Evolutionary conservation across 1,140 invertebrate genomes (phyloP), one percentile per base, ranked within the genome.

Genomic region (Lerema accius): DNA sequence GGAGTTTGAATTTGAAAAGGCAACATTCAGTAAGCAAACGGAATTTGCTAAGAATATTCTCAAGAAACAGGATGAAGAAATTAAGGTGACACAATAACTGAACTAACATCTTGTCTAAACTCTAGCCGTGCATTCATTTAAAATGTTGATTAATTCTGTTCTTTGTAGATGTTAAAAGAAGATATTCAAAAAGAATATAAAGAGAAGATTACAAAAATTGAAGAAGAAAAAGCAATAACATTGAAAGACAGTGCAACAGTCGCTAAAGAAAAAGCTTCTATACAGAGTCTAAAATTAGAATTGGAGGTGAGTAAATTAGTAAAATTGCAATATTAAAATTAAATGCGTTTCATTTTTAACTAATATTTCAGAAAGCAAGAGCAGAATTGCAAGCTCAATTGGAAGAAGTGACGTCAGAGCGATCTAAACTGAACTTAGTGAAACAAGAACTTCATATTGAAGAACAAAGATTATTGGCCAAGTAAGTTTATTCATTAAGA

Each of bases 1-100:
- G 84, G 87, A 91, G 53, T 87, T 92, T 69, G 87, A 91, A 69
- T 87, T 88, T 56, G 90, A 91, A 65, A 91, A 86, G 39, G 85
- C 89, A 7, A 87, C 81, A 3, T 87, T 90, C 32, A 84, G 68
- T 64, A 89, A 89, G 61, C 87, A 91, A 73, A 90, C 86, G 0
- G 89, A 91, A 67, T 86, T 88, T 65, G 88, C 88, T 4, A 90
- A 90, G 48, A 90, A 82, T 61, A 59, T 89, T n/a, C 62, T 90
- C 0, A 90, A 90, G 48, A 88, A 84, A 63, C 86, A 88, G 51
- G 85, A 90, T 35, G 88, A 89, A 51, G 88, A 90, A 76, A 67
- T 90, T 3, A 90, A 88, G 79, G 87, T 87, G 64, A 19, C 1
- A 0, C 13, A 19, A 4, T n/a, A n/a, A 19, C 5, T 5, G n/a